Percentiles rank a stretch among this genome's conserved stretches.
phyloP scores from a whole-genome alignment of 2,888 invertebrate species.

The Dysmachus trigonus region DNA sequence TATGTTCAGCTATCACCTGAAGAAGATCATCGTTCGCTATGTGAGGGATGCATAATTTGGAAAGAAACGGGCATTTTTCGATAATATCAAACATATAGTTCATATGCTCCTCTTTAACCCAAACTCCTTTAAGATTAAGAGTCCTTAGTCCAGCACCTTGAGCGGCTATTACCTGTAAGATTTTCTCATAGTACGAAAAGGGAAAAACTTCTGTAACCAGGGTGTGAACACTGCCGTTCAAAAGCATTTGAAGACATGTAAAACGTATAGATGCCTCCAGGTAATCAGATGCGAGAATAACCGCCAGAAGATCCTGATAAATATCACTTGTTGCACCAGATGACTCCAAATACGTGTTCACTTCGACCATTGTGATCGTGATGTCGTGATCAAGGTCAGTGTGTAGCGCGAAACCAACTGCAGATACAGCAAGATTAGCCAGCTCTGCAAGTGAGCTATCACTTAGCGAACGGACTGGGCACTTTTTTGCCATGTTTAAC shows the following conservation, averaged over 20 bases:
- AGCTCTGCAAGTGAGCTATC: conserved; percentile 70
- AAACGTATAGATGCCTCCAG: conserved; percentile 75
- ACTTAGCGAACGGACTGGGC: conserved; percentile 69
- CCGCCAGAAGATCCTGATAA: conserved; percentile 73
- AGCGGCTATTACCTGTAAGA: conserved; percentile 71
- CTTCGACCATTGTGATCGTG: conserved; percentile 69
- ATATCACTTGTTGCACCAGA: conserved; percentile 74
- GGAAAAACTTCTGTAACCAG: conserved; percentile 76
- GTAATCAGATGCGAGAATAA: conserved; percentile 73
- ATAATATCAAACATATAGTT: conserved; percentile 71
- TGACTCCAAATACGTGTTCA: conserved; percentile 70
- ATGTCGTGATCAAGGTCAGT: conserved; percentile 68
- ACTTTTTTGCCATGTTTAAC: conserved; percentile 78
- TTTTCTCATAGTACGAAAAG: conserved; percentile 75
- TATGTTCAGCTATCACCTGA: conserved; percentile 68
- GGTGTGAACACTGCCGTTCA: conserved; percentile 73
- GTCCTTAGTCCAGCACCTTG: conserved; percentile 72
- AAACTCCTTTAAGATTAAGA: conserved; percentile 76
- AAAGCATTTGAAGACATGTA: conserved; percentile 71
- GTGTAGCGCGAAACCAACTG: conserved; percentile 68
- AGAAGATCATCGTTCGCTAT: conserved; percentile 76
- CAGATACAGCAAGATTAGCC: conserved; percentile 71
- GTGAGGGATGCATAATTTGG: conserved; percentile 73
- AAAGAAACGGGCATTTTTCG: conserved; percentile 69
- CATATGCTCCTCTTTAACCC: conserved; percentile 77